Evolutionary conservation across 2,797 vertebrate species (phyloP).

Genomic region (Etheostoma nigrum): DNA sequence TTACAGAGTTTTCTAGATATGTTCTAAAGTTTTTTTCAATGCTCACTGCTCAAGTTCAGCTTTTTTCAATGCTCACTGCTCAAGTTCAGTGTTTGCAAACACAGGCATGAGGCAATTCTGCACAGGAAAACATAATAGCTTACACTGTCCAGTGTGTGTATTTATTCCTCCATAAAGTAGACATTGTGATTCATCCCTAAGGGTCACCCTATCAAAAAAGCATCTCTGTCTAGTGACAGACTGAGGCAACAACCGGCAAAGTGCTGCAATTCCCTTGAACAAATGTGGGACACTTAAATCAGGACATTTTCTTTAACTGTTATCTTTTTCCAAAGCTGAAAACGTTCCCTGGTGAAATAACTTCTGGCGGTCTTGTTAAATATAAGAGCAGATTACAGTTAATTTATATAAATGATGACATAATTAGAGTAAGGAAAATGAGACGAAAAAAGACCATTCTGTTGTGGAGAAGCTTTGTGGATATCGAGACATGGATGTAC

Average conservation of each 20-base stretch:
- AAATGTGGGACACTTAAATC: conserved; percentile 62
- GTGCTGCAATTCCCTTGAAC: conserved; percentile 69
- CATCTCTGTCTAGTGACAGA: conserved; percentile 50
- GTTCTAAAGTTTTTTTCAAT: conserved; percentile 62
- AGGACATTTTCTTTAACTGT: conserved; percentile 53
- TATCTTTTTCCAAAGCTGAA: conserved; percentile 46
- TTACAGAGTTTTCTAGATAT: conserved; percentile 29
- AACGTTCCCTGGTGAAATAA: conserved; percentile 34
- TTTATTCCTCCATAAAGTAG: conserved; percentile 53
- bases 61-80: conserved; percentile 54
- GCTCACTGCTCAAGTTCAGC: conserved; percentile 61
- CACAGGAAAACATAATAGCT: conserved; percentile 59
- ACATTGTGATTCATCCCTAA: conserved; percentile 62
- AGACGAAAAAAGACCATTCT: conserved; percentile 25
- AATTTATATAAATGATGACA: conserved; percentile 28
- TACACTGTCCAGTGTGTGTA: conserved; percentile 49
- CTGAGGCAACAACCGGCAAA: conserved; percentile 76
- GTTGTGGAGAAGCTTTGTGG: conserved; percentile 24
- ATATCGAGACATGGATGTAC: not conserved
- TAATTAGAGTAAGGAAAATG: conserved; percentile 34
- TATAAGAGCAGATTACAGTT: conserved; percentile 36
- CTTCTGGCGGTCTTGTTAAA: conserved; percentile 26
- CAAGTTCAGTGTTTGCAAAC: conserved; percentile 55
- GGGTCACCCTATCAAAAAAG: conserved; percentile 56
- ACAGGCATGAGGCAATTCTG: conserved; percentile 64